Percentiles rank a stretch among this genome's conserved stretches.
These are phyloP conservation scores for Proteles cristata DNA, from an alignment of 2,113 vertebrate species.

Conservation along the genomic window DNA sequence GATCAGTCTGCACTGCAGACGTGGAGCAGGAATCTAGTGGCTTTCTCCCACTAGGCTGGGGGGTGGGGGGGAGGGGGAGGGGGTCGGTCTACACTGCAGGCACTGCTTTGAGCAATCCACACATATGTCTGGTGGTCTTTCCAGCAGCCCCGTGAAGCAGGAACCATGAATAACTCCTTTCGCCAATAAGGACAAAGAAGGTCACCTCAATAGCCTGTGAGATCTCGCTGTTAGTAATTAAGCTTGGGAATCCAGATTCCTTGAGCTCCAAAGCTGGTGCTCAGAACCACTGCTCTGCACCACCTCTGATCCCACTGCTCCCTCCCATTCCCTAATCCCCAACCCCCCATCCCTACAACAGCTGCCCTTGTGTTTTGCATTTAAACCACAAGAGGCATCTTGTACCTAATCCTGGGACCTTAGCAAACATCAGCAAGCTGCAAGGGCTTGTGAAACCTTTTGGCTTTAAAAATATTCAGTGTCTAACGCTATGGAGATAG, in stretches of 20 bases:
- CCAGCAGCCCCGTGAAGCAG: neutral
- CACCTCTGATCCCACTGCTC: neutral
- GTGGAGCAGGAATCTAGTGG: no score
- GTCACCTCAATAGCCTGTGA: neutral
- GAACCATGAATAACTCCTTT: neutral
- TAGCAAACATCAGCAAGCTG: neutral
- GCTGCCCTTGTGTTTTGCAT: neutral
- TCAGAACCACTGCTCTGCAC: accelerated
- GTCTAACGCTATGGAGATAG: neutral
- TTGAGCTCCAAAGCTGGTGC: neutral
- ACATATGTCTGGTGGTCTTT: neutral
- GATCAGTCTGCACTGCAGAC: no score
- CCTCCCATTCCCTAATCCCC: no score
- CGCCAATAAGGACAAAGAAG: neutral
- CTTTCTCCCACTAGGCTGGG: no score
- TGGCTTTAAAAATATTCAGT: neutral
- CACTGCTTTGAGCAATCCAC: neutral
- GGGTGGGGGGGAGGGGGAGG: neutral
- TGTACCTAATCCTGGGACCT: neutral
- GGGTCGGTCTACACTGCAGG: neutral
- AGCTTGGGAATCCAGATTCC: neutral
- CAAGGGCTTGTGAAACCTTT: neutral
- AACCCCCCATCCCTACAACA: neutral
- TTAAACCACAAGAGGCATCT: neutral
- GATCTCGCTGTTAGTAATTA: neutral